Percentiles rank a stretch among this genome's conserved stretches.
These are phyloP conservation scores for Amphibalanus amphitrite DNA, from an alignment of 1,140 invertebrate genomes.

Conservation along the genomic window DNA sequence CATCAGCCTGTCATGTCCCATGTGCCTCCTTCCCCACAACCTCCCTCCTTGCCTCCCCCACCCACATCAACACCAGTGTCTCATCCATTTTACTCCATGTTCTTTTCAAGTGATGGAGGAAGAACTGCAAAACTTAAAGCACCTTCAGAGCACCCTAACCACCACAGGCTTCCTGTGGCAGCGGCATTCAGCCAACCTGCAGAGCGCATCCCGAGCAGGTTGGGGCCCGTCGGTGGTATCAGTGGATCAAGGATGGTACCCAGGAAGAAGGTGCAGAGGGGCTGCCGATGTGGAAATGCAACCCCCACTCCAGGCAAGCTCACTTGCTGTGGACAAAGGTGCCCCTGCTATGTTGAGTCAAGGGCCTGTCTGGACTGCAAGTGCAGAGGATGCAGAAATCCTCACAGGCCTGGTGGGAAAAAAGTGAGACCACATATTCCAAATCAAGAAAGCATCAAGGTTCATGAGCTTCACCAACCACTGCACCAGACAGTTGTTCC, in stretches of 20 bases:
- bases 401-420: slow-evolving; percentile 55
- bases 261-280: slow-evolving; percentile 25
- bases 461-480: slow-evolving; percentile 18
- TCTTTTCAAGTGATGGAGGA: too few species aligned
- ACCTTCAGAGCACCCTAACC: not conserved
- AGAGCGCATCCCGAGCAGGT: not conserved
- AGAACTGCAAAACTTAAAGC: too few species aligned
- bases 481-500: not conserved
- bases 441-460: slow-evolving; percentile 17
- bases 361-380: slow-evolving; percentile 71
- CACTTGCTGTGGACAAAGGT: slow-evolving; percentile 79
- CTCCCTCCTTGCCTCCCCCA: too few species aligned
- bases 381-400: slow-evolving; percentile 79
- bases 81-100: too few species aligned
- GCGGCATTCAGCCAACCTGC: not conserved
- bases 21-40: too few species aligned
- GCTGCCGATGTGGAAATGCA: slow-evolving; percentile 78
- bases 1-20: too few species aligned
- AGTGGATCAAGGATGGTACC: not conserved
- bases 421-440: slow-evolving; percentile 38
- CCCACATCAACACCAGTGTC: too few species aligned
- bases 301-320: slow-evolving; percentile 68
- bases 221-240: not conserved
- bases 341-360: slow-evolving; percentile 76
- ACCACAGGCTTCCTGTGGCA: not conserved